phyloP scores from a whole-genome alignment of 1,140 invertebrate genomes.

The Vanessa tameamea region DNA sequence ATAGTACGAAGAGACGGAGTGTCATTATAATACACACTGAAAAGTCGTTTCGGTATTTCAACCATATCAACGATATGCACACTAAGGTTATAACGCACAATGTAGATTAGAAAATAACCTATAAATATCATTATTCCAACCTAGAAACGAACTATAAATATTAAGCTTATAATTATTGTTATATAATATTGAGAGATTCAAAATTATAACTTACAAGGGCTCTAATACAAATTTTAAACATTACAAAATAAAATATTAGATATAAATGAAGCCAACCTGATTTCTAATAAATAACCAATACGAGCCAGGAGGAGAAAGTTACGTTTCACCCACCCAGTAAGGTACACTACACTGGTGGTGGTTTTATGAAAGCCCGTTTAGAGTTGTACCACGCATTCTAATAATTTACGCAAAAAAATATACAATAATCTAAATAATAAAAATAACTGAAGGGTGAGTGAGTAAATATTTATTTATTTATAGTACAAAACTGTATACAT shows the following conservation, averaged over 20 bases:
- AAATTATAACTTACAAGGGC: constrained; percentile 41
- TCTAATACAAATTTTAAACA: constrained; percentile 45
- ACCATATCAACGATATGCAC: constrained; percentile 73
- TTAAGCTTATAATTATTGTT: constrained; percentile 2
- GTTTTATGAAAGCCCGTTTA: too few relatives aligned
- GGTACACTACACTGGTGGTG: too few relatives aligned
- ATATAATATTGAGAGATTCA: not conserved
- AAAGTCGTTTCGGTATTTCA: constrained; percentile 44
- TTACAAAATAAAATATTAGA: constrained; percentile 18
- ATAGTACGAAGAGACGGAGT: constrained; percentile 28
- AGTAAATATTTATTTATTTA: too few relatives aligned
- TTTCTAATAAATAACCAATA: constrained; percentile 1
- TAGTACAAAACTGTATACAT: too few relatives aligned
- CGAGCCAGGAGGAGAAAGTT: not conserved
- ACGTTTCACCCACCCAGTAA: too few relatives aligned
- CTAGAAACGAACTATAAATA: constrained; percentile 43
- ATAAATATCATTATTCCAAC: constrained; percentile 73
- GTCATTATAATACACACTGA: constrained; percentile 29
- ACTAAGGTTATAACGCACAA: constrained; percentile 70
- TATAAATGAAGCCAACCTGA: constrained; percentile 30
- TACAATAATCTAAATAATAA: too few relatives aligned
- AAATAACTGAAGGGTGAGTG: too few relatives aligned
- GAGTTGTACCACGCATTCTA: too few relatives aligned
- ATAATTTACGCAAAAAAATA: too few relatives aligned
- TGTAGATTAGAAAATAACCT: constrained; percentile 68